A percentile compares a stretch with the other conserved stretches of the same genome.
phyloP scores from a whole-genome alignment of 2,888 invertebrate genomes.

The Dryomyza anilis region DNA sequence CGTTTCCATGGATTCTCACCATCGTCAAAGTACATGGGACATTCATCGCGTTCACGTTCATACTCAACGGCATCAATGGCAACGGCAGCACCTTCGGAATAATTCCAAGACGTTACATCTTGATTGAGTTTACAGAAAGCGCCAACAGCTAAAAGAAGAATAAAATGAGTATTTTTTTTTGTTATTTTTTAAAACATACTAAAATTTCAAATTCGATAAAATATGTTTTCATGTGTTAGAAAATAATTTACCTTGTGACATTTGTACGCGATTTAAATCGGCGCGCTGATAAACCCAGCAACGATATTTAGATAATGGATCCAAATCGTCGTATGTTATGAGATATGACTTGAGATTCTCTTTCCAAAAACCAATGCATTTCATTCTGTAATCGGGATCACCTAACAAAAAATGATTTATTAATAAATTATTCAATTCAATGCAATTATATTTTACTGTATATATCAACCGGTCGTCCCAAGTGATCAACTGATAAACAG shows the following conservation, averaged over 20 bases:
- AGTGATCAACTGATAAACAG: constrained; percentile 94
- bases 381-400: constrained; percentile 95
- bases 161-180: background rate
- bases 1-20: constrained; percentile 84
- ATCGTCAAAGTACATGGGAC: constrained; percentile 97
- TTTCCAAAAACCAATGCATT: constrained; percentile 97
- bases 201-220: background rate
- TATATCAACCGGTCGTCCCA: constrained; percentile 92
- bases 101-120: constrained; percentile 86
- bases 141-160: constrained; percentile 71
- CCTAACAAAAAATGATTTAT: constrained; percentile 30
- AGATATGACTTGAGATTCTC: constrained; percentile 96
- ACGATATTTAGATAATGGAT: constrained; percentile 92
- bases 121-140: constrained; percentile 90
- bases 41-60: constrained; percentile 92
- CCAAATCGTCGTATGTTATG: constrained; percentile 94
- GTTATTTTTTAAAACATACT: background rate
- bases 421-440: too few relatives aligned
- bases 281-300: constrained; percentile 98
- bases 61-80: constrained; percentile 89
- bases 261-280: constrained; percentile 84
- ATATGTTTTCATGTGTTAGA: background rate
- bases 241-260: constrained; percentile 67
- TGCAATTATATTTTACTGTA: constrained; percentile 65
- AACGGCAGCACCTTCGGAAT: constrained; percentile 86